These are phyloP conservation scores for Mongoloraphidia duomilia DNA, from an alignment of 2,888 invertebrate species.

Conservation along the genomic window DNA sequence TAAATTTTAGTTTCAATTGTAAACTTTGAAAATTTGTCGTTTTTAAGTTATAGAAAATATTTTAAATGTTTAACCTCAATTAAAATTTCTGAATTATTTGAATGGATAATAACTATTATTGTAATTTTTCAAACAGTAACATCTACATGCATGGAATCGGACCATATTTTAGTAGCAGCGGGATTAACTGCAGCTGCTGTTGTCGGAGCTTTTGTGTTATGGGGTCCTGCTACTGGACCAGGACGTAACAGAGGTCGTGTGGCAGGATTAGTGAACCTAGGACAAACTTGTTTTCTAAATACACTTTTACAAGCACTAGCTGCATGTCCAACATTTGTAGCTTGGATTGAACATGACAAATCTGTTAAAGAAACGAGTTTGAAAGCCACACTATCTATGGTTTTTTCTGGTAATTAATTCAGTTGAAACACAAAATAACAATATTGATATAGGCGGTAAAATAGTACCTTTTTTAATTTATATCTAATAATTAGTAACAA, in stretches of 20 bases:
- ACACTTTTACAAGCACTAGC: constrained; percentile 81
- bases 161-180: constrained; percentile 62
- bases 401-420: constrained; percentile 50
- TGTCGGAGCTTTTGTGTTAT: constrained; percentile 69
- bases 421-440: constrained; percentile 21
- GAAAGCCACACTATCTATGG: constrained; percentile 56
- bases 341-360: constrained; percentile 62
- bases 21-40: too few species aligned
- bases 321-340: constrained; percentile 69
- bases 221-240: constrained; percentile 57
- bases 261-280: constrained; percentile 78
- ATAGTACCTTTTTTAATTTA: not conserved
- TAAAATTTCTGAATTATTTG: too few species aligned
- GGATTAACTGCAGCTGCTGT: constrained; percentile 69
- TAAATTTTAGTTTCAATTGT: too few species aligned
- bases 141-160: constrained; percentile 43
- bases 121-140: too few species aligned
- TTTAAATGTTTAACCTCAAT: too few species aligned
- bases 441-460: not conserved
- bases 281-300: constrained; percentile 87
- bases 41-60: too few species aligned
- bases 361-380: constrained; percentile 51
- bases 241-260: constrained; percentile 47
- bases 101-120: too few species aligned
- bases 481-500: constrained; percentile 1